Base-by-base conservation (phyloP, 2,797 vertebrate genomes). In the Nannoperca obscura region DNA sequence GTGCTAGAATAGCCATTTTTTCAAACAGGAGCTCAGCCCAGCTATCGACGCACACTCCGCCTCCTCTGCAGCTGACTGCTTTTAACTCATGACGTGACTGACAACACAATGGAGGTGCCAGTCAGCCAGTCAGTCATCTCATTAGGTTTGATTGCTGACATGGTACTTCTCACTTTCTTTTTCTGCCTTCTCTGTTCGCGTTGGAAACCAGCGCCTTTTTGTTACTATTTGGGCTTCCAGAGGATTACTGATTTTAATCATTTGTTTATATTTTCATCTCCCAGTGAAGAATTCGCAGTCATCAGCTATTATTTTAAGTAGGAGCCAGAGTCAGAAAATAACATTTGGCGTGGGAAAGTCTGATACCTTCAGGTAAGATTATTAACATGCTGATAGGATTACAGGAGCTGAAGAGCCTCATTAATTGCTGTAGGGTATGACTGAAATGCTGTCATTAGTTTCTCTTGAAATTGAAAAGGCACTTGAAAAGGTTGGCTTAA, bases 91-190 rank as follows among this genome's bases (percentile, higher is more conserved):
- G 52, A 70, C 17, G n/a, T 83, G 86, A 85, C 75, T 86, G 87
- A 85, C 84, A 80, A 54, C 82, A 72, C 76, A 71, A 80, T 57
- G 65, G 82, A 67, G 68, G 84, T 75, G 76, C 85, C 66, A 86
- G 82, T 54, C 72, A 80, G 54, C 19, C 72, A 65, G 55, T 81
- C 88, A 81, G 75, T 75, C 82, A 79, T 79, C 90, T 91, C 85
- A 79, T 91, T 91, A 86, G 80, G 57, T 63, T 60, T 75, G 78
- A 89, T 80, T 86, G 75, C 86, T 76, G 85, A 87, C 80, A 57
- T 2, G 11, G 55, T 69, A 42, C 82, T 85, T 88, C 74, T 80
- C 78, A 32, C 57, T 67, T 74, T 63, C 27, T 71, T 66, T 65
- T 38, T 24, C 54, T 24, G 7, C 47, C 40, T 82, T 65, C 61